Conservation (phyloP, 2,113 vertebrate genomes). For the Entosphenus tridentatus region DNA sequence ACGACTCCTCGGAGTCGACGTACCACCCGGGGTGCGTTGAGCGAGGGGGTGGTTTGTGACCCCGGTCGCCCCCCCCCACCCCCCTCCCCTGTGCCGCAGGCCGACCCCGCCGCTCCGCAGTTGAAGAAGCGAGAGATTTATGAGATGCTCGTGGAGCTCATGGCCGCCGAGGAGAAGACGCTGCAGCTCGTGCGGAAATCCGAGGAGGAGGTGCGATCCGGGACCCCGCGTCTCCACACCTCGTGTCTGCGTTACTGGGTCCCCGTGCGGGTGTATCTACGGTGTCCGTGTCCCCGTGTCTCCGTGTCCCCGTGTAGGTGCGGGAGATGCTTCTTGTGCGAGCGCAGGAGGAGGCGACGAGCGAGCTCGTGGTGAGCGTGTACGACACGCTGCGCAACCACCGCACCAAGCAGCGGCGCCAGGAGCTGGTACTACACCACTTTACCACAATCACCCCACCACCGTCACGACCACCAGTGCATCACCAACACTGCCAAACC, state of each 20-base stretch:
- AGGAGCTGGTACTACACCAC: constrained; percentile 22
- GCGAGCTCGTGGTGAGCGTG: constrained; percentile 23
- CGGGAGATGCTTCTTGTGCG: constrained; percentile 27
- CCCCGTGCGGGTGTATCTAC: too few relatives aligned
- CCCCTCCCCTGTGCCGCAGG: constrained; percentile 21
- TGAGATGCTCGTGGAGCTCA: constrained; percentile 24
- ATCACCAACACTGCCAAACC: too few relatives aligned
- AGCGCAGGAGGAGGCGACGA: constrained; percentile 23
- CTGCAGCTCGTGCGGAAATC: constrained; percentile 21
- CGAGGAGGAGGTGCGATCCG: constrained; percentile 26
- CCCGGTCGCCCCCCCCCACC: too few relatives aligned
- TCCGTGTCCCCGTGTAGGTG: constrained; percentile 20
- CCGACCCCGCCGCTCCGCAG: constrained; percentile 23
- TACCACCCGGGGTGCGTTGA: too few relatives aligned
- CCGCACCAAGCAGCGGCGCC: constrained; percentile 16
- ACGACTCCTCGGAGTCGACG: too few relatives aligned
- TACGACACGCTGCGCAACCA: constrained; percentile 26
- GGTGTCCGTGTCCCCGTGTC: too few relatives aligned
- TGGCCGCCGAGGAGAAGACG: constrained; percentile 21
- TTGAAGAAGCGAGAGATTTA: constrained; percentile 22
- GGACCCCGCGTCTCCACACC: too few relatives aligned
- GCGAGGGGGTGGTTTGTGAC: too few relatives aligned
- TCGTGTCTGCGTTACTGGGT: too few relatives aligned
- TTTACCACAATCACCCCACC: too few relatives aligned
- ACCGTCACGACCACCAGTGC: too few relatives aligned